These are phyloP conservation scores for Psilanteris sp. DNA, from an alignment of 1,140 invertebrate genomes.

Conservation along the genomic window DNA sequence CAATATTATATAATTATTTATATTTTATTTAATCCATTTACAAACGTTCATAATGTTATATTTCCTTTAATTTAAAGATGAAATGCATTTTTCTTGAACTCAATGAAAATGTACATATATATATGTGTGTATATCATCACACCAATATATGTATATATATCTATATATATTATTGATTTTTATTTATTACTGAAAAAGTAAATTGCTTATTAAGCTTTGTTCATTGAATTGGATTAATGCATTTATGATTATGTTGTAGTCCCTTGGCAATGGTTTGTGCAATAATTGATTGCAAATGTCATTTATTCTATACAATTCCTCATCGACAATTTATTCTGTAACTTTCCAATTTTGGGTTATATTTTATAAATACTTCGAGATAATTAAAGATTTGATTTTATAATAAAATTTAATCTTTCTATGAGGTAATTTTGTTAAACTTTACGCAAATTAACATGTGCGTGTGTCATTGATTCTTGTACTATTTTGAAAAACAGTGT, in stretches of 20 bases:
- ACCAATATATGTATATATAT: slow-evolving; percentile 16
- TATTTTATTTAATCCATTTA: slow-evolving; percentile 22
- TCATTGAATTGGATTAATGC: slow-evolving; percentile 11
- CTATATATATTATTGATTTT: slow-evolving; percentile 29
- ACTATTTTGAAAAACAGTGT: slow-evolving; percentile 18
- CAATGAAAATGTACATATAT: no score
- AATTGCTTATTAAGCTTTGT: not conserved
- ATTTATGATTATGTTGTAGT: slow-evolving; percentile 16
- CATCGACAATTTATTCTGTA: not conserved
- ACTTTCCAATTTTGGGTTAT: not conserved
- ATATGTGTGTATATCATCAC: no score
- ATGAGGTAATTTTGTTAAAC: not conserved
- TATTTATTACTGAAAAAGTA: not conserved
- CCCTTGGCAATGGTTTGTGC: slow-evolving; percentile 11
- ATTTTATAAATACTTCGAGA: no score
- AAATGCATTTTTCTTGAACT: slow-evolving; percentile 1
- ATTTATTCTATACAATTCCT: no score
- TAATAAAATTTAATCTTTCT: not conserved
- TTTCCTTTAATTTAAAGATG: not conserved
- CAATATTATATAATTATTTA: slow-evolving; percentile 19
- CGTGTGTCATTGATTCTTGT: not conserved
- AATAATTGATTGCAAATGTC: not conserved
- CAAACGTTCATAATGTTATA: slow-evolving; percentile 9
- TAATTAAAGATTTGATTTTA: no score
- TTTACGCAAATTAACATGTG: not conserved